phyloP scores from a whole-genome alignment of 2,888 invertebrate genomes.

The Drosophila bunnanda region DNA sequence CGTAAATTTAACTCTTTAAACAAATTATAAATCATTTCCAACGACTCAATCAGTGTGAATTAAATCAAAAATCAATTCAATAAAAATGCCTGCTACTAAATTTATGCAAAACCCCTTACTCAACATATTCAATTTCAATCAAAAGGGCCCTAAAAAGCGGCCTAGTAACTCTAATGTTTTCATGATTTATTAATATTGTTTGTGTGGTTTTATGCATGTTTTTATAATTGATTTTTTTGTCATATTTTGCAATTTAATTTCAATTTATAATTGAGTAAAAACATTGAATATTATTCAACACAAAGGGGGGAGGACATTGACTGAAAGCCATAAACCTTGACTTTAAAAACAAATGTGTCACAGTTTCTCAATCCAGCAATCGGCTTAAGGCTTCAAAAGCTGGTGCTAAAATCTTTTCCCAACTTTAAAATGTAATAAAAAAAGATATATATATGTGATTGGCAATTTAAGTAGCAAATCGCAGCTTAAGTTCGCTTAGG shows the following conservation, averaged over 20 bases:
- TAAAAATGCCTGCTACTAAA: conserved; percentile 3
- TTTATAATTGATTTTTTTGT: conserved; percentile 9
- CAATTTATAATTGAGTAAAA: conserved; percentile 6
- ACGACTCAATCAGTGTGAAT: background rate
- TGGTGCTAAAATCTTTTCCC: background rate
- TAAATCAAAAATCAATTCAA: conserved; percentile 6
- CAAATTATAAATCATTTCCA: background rate
- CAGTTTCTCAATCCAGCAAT: background rate
- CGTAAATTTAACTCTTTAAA: background rate
- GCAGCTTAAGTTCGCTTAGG: no score
- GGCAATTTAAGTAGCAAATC: background rate
- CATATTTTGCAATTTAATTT: background rate
- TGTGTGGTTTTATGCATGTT: conserved; percentile 14
- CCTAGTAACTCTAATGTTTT: conserved; percentile 4
- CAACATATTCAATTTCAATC: conserved; percentile 1
- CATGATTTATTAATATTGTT: conserved; percentile 14
- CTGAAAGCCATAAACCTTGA: background rate
- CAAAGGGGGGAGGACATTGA: background rate
- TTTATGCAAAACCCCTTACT: conserved; percentile 6
- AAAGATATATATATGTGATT: background rate
- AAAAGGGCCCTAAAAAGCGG: background rate
- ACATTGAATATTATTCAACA: background rate
- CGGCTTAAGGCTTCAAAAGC: background rate
- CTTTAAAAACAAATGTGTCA: conserved; percentile 1
- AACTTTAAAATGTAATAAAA: background rate